These are phyloP conservation scores for Graphium colonna DNA, from an alignment of 2,888 invertebrate genomes.

Conservation along the genomic window DNA sequence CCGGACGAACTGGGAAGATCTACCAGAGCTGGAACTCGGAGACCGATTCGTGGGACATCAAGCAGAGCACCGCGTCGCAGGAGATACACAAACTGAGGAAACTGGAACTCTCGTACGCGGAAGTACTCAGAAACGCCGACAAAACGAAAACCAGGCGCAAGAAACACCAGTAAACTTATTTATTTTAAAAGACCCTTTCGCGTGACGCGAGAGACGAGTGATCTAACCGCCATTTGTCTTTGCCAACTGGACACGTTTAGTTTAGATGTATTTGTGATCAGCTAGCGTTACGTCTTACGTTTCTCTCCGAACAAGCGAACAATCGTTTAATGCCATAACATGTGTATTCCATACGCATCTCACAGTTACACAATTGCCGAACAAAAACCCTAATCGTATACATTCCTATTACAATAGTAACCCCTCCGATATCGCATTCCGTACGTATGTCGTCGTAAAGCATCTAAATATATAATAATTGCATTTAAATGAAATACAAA, in stretches of 20 bases:
- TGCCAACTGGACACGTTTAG: constrained; percentile 76
- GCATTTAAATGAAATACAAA: constrained; percentile 44
- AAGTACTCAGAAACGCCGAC: constrained; percentile 87
- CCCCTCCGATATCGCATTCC: constrained; percentile 54
- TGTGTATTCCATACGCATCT: constrained; percentile 33
- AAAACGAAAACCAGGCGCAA: constrained; percentile 76
- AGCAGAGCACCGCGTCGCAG: constrained; percentile 87
- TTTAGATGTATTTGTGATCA: constrained; percentile 75
- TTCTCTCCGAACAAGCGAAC: constrained; percentile 56
- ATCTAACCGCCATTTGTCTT: constrained; percentile 75
- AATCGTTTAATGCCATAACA: constrained; percentile 71
- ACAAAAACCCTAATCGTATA: constrained; percentile 39
- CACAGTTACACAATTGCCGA: constrained; percentile 25
- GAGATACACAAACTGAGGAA: constrained; percentile 90
- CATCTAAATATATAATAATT: constrained; percentile 38
- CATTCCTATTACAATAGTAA: constrained; percentile 44
- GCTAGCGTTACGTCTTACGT: constrained; percentile 71
- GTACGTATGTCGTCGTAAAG: constrained; percentile 31
- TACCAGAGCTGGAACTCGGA: constrained; percentile 74
- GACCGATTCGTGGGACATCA: constrained; percentile 71
- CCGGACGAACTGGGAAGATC: constrained; percentile 69
- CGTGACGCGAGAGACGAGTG: constrained; percentile 62
- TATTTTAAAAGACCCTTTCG: constrained; percentile 63
- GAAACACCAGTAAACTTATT: constrained; percentile 68
- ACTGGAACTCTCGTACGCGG: constrained; percentile 91